Evolutionary conservation across 2,797 vertebrate species (phyloP).

Genomic region (Catostomus latipinnis): DNA sequence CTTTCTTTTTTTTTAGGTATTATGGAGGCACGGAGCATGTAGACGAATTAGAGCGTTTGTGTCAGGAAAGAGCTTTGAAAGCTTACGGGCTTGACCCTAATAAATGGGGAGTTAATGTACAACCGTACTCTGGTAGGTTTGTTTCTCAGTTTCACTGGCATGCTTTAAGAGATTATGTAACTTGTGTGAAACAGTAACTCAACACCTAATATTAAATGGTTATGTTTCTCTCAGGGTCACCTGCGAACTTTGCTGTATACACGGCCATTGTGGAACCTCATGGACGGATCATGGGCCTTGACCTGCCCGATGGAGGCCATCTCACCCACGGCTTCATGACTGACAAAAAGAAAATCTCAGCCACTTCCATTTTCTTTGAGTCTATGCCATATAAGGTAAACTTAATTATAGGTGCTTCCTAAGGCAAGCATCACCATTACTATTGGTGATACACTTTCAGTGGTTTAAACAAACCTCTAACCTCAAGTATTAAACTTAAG

Average conservation of each 20-base stretch:
- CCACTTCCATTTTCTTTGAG: slow-evolving; percentile 96
- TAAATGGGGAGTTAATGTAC: slow-evolving; percentile 95
- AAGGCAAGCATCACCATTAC: too few relatives aligned
- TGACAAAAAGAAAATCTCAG: slow-evolving; percentile 96
- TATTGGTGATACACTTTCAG: too few relatives aligned
- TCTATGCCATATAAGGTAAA: slow-evolving; percentile 99
- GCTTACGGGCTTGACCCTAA: slow-evolving; percentile 84
- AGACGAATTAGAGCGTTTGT: slow-evolving; percentile 91
- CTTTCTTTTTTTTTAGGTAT: slow-evolving; percentile 78
- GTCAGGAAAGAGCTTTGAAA: slow-evolving; percentile 91
- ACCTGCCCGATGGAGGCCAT: slow-evolving; percentile 95
- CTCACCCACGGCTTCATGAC: slow-evolving; percentile 99
- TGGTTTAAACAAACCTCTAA: too few relatives aligned
- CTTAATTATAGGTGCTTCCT: too few relatives aligned
- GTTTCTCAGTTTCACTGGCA: not conserved
- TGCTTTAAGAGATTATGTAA: not conserved
- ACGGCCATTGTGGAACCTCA: slow-evolving; percentile 94
- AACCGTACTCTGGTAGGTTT: slow-evolving; percentile 92
- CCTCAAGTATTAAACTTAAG: too few relatives aligned
- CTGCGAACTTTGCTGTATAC: slow-evolving; percentile 95
- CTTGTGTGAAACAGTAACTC: not conserved
- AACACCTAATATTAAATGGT: not conserved
- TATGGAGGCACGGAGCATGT: slow-evolving; percentile 94
- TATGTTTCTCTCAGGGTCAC: slow-evolving; percentile 80
- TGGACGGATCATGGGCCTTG: slow-evolving; percentile 97